phyloP scores from a whole-genome alignment of 2,888 invertebrate species.

The Petrophora chlorosata region DNA sequence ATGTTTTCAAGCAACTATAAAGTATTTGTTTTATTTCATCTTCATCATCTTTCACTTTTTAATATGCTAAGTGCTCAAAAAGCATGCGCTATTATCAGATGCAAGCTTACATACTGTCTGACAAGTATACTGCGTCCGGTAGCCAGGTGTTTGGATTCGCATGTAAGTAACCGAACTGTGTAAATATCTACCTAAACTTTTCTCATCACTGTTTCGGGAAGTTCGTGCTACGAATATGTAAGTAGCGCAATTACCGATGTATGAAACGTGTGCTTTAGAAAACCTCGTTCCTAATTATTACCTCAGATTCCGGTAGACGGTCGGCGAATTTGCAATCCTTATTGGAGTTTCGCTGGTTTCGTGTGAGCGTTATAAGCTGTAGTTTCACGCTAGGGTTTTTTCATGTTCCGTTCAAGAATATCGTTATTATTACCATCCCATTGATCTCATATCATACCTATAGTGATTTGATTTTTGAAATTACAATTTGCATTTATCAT shows the following conservation, averaged over 20 bases:
- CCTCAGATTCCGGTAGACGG: background rate
- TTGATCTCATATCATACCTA: too few species aligned
- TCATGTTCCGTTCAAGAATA: too few species aligned
- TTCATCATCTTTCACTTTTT: too few species aligned
- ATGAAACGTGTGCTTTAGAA: constrained; percentile 17
- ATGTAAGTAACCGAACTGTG: constrained; percentile 39
- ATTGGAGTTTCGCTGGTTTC: background rate
- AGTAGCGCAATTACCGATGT: constrained; percentile 26
- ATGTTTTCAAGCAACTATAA: too few species aligned
- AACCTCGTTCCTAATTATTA: constrained; percentile 10
- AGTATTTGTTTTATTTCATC: too few species aligned
- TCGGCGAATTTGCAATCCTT: background rate
- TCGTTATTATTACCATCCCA: too few species aligned
- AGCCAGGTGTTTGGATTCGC: constrained; percentile 45
- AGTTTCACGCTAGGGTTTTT: too few species aligned
- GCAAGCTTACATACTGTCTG: constrained; percentile 21
- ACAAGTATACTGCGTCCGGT: constrained; percentile 18
- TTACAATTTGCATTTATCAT: too few species aligned
- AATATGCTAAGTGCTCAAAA: too few species aligned
- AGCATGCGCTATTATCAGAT: too few species aligned
- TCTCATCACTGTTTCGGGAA: constrained; percentile 37
- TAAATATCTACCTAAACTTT: constrained; percentile 38
- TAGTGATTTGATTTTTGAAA: too few species aligned
- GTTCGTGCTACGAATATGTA: constrained; percentile 30
- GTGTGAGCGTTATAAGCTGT: too few species aligned